Base-by-base conservation (phyloP, 2,888 invertebrate species). In the Sisyra nigra region DNA sequence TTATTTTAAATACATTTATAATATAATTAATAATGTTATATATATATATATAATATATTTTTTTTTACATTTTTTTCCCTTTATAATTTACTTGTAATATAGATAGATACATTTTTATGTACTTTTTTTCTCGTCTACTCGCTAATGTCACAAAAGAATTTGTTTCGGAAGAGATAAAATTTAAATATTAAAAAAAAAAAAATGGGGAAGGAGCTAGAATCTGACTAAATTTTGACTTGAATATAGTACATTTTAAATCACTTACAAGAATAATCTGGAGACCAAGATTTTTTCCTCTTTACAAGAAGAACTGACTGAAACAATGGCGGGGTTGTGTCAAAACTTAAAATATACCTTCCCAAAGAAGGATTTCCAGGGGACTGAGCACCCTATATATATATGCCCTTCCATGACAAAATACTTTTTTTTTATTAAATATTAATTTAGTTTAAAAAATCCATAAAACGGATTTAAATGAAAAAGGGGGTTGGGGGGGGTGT, bases 401-500 rank as follows among this genome's bases (percentile, higher is more conserved):
- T 14, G 34, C 7, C 13, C 11, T 8, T 11, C n/a, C 33, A 34
- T 15, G 15, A 34, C 34, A 13, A n/a, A 14, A 13, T 15, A 34
- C 34, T 15, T 13, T 8, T 15, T 34, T 14, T 14, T n/a, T 14
- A n/a, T n/a, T n/a, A 34, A n/a, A 34, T 34, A 15, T 7, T 14
- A 34, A 34, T 14, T 14, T 34, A n/a, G 18, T 24, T 39, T 24
- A 19, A 19, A 11, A 38, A 39, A 39, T 24, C 39, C 39, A 39
- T 24, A 39, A 39, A 39, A 39, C 24, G 39, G 39, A 39, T 39
- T 19, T 39, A 24, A 24, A 24, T 24, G 24, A 24, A 24, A 24
- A 24, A 7, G 24, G 24, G 7, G 3, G 24, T 24, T 35, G 1
- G 24, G 24, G 24, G 7, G 3, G 24, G 3, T 35, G 1, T n/a